A percentile compares a stretch with the other conserved stretches of the same genome.
Conservation (phyloP, 30 jellyfish, hydroid and myxozoan species). For the Aurelia aurita complex sp. Pacific region DNA sequence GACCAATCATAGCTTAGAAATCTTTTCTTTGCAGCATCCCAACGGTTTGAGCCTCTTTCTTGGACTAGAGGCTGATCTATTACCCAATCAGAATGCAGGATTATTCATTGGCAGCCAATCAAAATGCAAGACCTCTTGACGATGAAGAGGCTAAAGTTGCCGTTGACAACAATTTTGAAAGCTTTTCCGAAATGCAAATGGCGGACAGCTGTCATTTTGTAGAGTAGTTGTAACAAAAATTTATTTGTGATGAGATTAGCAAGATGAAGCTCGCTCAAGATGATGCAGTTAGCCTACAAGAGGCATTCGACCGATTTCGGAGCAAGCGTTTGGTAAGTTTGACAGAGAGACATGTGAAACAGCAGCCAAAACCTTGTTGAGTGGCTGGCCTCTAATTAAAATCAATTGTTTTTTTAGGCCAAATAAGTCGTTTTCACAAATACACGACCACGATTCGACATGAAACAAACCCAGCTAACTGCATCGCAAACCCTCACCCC, state of each 20-base stretch:
- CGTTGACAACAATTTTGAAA: slow-evolving; percentile 1
- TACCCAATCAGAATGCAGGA: background rate
- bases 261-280: slow-evolving; percentile 8
- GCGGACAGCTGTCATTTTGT: too few relatives aligned
- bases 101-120: slow-evolving; percentile 1
- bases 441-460: too few relatives aligned
- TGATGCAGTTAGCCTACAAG: slow-evolving; percentile 61
- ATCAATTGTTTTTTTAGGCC: too few relatives aligned
- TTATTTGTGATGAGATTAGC: background rate
- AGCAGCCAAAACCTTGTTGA: too few relatives aligned
- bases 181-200: background rate
- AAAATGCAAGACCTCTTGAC: background rate
- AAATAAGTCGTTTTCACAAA: too few relatives aligned
- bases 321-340: slow-evolving; percentile 64
- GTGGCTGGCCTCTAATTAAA: too few relatives aligned
- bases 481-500: too few relatives aligned
- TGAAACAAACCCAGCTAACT: too few relatives aligned
- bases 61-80: background rate
- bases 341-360: background rate
- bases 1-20: slow-evolving; percentile 22
- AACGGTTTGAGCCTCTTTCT: background rate
- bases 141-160: slow-evolving; percentile 29
- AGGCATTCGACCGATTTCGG: slow-evolving; percentile 67
- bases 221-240: background rate
- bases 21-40: too few relatives aligned